These are phyloP conservation scores for Mormyrus lacerda DNA, from an alignment of 2,113 vertebrate species.

Conservation along the genomic window DNA sequence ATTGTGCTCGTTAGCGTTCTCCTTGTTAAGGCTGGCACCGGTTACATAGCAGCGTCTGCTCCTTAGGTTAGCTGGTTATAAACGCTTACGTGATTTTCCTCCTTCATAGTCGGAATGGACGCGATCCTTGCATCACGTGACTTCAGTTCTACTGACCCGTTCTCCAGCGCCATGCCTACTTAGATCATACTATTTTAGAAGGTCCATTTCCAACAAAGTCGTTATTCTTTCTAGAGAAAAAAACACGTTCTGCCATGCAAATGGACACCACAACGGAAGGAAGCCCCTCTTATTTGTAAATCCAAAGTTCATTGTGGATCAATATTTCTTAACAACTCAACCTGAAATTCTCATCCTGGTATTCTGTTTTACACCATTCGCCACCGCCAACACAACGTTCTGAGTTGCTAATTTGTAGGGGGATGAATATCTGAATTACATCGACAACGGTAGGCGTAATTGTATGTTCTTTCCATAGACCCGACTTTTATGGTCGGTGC, in stretches of 20 bases:
- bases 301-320: slow-evolving; percentile 49
- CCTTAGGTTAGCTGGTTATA: background rate
- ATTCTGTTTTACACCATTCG: background rate
- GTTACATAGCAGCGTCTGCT: background rate
- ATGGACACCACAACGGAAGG: background rate
- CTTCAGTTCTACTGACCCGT: slow-evolving; percentile 34
- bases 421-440: background rate
- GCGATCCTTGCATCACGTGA: slow-evolving; percentile 24
- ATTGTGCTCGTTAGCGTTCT: background rate
- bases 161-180: slow-evolving; percentile 44
- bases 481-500: background rate
- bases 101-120: slow-evolving; percentile 16
- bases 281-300: slow-evolving; percentile 43
- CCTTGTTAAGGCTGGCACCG: background rate
- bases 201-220: slow-evolving; percentile 29
- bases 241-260: background rate
- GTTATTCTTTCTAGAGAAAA: background rate
- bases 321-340: slow-evolving; percentile 31
- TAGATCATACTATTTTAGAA: slow-evolving; percentile 10
- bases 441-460: background rate
- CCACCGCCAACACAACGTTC: background rate
- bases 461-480: background rate
- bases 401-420: background rate
- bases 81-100: slow-evolving; percentile 25
- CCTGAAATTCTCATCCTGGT: background rate